Evolutionary conservation across 2,113 vertebrate species (phyloP).

Genomic region (Trichechus manatus): DNA sequence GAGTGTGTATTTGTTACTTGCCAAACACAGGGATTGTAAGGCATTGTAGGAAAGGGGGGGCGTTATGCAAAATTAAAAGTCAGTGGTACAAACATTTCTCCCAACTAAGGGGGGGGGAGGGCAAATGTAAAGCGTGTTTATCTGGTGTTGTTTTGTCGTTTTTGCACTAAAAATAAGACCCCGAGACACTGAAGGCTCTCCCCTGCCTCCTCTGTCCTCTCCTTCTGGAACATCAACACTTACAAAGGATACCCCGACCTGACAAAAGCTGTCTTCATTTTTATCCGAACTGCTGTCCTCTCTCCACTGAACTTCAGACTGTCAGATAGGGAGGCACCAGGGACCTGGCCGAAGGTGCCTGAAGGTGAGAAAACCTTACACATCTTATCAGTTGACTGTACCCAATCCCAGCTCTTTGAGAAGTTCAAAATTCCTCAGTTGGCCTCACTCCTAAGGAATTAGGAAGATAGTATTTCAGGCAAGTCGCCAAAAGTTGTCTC

Average conservation of each 20-base stretch:
- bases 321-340: not conserved
- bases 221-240: slow-evolving; percentile 1
- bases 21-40: not conserved
- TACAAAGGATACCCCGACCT: not conserved
- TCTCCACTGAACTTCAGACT: not conserved
- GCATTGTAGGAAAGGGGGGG: not conserved
- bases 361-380: not conserved
- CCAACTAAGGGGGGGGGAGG: not conserved
- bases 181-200: not conserved
- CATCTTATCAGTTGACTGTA: not conserved
- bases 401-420: not conserved
- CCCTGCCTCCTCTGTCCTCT: not conserved
- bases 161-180: not conserved
- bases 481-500: slow-evolving; percentile 19
- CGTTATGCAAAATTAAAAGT: slow-evolving; percentile 4
- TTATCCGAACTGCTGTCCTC: not conserved
- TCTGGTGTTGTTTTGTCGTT: not conserved
- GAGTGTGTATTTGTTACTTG: not conserved
- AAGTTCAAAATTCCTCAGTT: slow-evolving; percentile 31
- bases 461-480: not conserved
- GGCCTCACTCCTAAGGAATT: not conserved
- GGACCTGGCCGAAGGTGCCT: not conserved
- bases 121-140: not conserved
- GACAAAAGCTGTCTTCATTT: slow-evolving; percentile 7
- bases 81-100: not conserved